phyloP scores from a whole-genome alignment of 2,888 invertebrate genomes.

The Coelinius sp. region DNA sequence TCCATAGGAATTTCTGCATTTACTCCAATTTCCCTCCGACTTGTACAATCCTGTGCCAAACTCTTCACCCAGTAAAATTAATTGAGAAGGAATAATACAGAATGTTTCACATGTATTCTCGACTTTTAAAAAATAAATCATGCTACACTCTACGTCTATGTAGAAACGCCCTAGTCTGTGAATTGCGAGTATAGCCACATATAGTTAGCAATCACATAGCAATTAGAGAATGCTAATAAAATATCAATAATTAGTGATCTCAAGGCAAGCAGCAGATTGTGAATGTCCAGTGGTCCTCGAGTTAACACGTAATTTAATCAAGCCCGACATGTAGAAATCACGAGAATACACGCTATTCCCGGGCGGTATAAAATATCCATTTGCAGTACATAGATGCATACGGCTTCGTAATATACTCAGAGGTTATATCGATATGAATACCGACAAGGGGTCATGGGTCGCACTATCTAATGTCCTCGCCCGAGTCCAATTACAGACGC shows the following conservation, averaged over 20 bases:
- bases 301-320: background rate
- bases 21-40: no score
- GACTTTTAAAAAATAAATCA: background rate
- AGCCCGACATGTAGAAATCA: background rate
- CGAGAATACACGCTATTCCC: background rate
- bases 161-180: background rate
- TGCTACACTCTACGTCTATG: background rate
- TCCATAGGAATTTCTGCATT: background rate
- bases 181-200: background rate
- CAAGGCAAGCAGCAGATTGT: background rate
- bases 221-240: background rate
- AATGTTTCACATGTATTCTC: background rate
- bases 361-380: background rate
- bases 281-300: background rate
- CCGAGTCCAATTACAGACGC: background rate
- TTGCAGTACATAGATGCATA: background rate
- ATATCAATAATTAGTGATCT: background rate
- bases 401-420: background rate
- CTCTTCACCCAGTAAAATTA: background rate
- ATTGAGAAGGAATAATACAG: background rate
- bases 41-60: background rate
- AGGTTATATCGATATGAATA: background rate
- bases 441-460: background rate
- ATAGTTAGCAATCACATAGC: conserved; percentile 2
- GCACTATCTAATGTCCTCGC: background rate